A percentile compares a stretch with the other conserved stretches of the same genome.
Evolutionary conservation across 2,888 invertebrate species (phyloP).

Genomic region (Cylindroiulus punctatus): DNA sequence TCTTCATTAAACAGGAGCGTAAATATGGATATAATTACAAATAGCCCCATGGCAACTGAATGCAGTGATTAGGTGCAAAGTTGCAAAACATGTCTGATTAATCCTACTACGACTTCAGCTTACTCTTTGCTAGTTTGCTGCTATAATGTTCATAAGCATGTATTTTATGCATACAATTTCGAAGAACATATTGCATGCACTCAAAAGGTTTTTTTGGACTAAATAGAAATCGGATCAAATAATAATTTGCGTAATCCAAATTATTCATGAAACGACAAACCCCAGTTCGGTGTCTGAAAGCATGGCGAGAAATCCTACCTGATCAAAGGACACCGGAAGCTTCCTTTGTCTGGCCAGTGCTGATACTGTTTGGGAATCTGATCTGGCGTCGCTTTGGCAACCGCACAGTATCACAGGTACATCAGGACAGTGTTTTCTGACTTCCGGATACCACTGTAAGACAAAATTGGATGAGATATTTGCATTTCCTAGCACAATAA

Average conservation of each 20-base stretch:
- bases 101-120: no score
- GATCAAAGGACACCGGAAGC: slow-evolving; percentile 73
- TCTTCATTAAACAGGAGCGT: no score
- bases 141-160: no score
- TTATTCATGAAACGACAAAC: not conserved
- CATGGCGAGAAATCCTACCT: slow-evolving; percentile 63
- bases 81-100: no score
- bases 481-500: no score
- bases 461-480: slow-evolving; percentile 52
- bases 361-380: slow-evolving; percentile 72
- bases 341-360: slow-evolving; percentile 70
- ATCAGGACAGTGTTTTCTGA: slow-evolving; percentile 72
- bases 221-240: not conserved
- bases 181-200: not conserved
- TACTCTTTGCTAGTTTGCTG: no score
- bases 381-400: slow-evolving; percentile 74
- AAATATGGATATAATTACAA: no score
- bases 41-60: no score
- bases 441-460: slow-evolving; percentile 75
- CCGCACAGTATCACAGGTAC: slow-evolving; percentile 75
- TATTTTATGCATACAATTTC: not conserved
- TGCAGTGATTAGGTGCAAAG: no score
- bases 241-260: not conserved
- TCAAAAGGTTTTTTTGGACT: not conserved
- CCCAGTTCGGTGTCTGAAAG: no score